Conservation (phyloP, 2,888 invertebrate genomes). For the Eucera pruinosa region DNA sequence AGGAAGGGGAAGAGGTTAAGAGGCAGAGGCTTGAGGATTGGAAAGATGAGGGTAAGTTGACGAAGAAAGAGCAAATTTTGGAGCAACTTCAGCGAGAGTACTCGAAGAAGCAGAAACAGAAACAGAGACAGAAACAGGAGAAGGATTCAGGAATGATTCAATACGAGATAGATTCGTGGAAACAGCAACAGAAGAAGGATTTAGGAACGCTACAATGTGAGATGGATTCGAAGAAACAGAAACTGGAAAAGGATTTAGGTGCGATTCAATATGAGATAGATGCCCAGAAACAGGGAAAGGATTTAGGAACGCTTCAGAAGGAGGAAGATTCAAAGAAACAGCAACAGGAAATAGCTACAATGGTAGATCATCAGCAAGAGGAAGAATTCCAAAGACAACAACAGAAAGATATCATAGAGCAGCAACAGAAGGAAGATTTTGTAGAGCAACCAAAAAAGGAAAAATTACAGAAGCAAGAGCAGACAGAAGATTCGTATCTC, state of each 20-base stretch:
- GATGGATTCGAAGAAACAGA: constrained; percentile 13
- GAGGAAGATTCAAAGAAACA: no score
- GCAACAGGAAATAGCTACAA: no score
- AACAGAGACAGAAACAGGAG: constrained; percentile 9
- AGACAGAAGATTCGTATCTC: constrained; percentile 1
- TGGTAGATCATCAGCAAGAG: no score
- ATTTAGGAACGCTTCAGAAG: no score
- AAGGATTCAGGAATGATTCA: constrained; percentile 2
- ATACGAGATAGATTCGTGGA: not conserved
- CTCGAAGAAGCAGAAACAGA: constrained; percentile 12
- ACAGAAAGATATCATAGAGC: no score
- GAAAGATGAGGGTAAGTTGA: not conserved
- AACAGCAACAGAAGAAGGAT: not conserved
- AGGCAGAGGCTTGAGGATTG: not conserved
- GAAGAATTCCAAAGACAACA: not conserved
- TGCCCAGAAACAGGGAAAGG: no score
- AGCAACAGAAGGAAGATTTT: not conserved
- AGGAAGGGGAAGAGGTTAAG: not conserved
- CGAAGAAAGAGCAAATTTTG: not conserved
- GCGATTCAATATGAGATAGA: no score
- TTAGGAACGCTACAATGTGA: not conserved
- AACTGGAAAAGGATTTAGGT: no score
- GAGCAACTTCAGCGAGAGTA: constrained; percentile 13
- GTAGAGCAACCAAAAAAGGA: no score
- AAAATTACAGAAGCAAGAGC: not conserved